Percentiles rank a stretch among this genome's conserved stretches.
These are phyloP conservation scores for Gymnarchus niloticus DNA, from an alignment of 2,113 vertebrate species.

Conservation along the genomic window DNA sequence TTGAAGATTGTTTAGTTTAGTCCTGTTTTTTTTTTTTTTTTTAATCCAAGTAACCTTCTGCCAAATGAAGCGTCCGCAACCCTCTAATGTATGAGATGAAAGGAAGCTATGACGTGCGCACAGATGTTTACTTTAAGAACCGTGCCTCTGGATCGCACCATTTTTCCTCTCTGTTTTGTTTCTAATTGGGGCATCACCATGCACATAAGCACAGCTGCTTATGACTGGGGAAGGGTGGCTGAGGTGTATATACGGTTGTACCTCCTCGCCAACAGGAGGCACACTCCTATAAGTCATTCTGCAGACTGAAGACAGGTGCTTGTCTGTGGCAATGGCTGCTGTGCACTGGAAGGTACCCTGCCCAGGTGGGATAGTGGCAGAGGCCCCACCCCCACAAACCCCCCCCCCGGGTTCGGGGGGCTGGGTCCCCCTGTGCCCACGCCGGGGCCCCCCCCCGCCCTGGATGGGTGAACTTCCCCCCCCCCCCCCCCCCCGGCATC, in stretches of 20 bases:
- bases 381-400: slow-evolving; percentile 34
- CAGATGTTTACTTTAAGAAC: slow-evolving; percentile 16
- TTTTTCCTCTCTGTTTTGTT: neutral
- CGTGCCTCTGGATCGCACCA: neutral
- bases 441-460: slow-evolving; percentile 45
- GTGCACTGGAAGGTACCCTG: too few species aligned
- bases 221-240: neutral
- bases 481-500: slow-evolving; percentile 35
- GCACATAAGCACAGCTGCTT: too few species aligned
- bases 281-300: neutral
- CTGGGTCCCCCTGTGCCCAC: slow-evolving; percentile 57
- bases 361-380: neutral
- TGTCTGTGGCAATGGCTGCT: slow-evolving; percentile 28
- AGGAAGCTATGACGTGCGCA: neutral
- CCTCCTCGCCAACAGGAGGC: neutral
- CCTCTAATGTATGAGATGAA: slow-evolving; percentile 22
- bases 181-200: neutral
- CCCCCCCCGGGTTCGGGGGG: slow-evolving; percentile 40
- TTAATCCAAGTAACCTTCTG: slow-evolving; percentile 45
- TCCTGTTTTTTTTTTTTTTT: slow-evolving; percentile 45
- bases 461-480: slow-evolving; percentile 40
- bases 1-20: slow-evolving; percentile 57
- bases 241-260: neutral
- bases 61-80: neutral
- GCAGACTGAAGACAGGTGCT: slow-evolving; percentile 31